Base-by-base conservation (phyloP, 2,113 vertebrate species). In the Glaucomys volans region DNA sequence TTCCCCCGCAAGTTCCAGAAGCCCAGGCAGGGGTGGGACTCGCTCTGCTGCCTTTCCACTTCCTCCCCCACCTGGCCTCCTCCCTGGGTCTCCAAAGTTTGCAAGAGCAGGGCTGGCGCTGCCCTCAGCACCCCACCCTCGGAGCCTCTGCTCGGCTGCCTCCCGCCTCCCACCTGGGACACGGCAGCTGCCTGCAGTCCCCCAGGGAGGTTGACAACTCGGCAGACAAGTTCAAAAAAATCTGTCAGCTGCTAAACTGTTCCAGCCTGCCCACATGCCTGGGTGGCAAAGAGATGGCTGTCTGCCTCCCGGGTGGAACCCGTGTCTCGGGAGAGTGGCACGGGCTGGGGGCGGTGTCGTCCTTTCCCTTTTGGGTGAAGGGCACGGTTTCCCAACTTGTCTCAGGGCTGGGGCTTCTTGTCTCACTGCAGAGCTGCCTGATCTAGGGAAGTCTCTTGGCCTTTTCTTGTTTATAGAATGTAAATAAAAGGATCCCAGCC, bases 211-310 rank as follows among this genome's bases (percentile, higher is more conserved):
- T 28, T 81, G 64, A 79, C 88, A 95, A 83, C 85, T 92, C 3
- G 2, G 69, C 81, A 95, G 95, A 86, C 93, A 92, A 74, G 88
- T 81, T 96, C 66, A 57, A 42, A 92, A 64, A 92, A 93, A 92
- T 57, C 93, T 76, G 91, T 86, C 94, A 81, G 92, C 97, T 94
- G 94, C 84, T 90, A 42, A 87, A 75, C 76, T 81, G 90, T 77
- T 93, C 94, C 69, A 17, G 69, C 37, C 94, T 80, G 75, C 90
- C 95, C 95, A 87, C 94, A 77, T 0, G 32, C 76, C 90, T 17
- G 2, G 8, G 92, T 35, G 87, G 87, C 88, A 71, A 22, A 54
- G 47, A 37, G 11, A 14, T 5, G 22, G 86, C 87, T 28, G 47
- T 52, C 96, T 85, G 76, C 71, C 76, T 90, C 82, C 79, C 0